Evolutionary conservation across 2,888 invertebrate species (phyloP).

Genomic region (Nebria salina): DNA sequence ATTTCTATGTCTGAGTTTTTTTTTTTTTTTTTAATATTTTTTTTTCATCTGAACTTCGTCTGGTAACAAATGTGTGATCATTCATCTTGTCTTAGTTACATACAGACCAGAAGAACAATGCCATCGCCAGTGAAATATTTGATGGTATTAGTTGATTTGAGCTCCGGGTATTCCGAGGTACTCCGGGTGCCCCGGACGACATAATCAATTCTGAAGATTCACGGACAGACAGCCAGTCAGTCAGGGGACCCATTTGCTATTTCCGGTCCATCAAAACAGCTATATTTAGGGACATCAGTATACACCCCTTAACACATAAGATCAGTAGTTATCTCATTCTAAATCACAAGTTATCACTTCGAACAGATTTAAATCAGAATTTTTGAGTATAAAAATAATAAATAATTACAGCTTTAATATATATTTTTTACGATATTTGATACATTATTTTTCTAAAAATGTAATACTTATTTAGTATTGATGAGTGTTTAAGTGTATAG

Average conservation of each 20-base stretch:
- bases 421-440: too few species aligned
- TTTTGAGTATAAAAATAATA: too few species aligned
- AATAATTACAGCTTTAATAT: too few species aligned
- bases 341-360: too few species aligned
- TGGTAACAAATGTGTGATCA: slow-evolving; percentile 6
- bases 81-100: slow-evolving; percentile 12
- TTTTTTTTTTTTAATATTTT: background rate
- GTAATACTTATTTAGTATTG: too few species aligned
- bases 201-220: slow-evolving; percentile 1
- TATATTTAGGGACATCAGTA: background rate
- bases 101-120: background rate
- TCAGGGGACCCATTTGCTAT: background rate
- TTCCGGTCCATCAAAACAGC: slow-evolving; percentile 4
- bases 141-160: slow-evolving; percentile 13
- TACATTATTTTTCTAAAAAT: too few species aligned
- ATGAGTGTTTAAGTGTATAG: too few species aligned
- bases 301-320: background rate
- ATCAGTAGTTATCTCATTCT: too few species aligned
- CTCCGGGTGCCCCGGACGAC: background rate
- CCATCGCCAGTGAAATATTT: background rate
- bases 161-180: background rate
- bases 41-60: background rate
- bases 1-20: background rate
- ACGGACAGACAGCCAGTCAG: slow-evolving; percentile 5
- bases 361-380: too few species aligned